phyloP scores from a whole-genome alignment of 2,888 invertebrate genomes.

The Orchesella flavescens region DNA sequence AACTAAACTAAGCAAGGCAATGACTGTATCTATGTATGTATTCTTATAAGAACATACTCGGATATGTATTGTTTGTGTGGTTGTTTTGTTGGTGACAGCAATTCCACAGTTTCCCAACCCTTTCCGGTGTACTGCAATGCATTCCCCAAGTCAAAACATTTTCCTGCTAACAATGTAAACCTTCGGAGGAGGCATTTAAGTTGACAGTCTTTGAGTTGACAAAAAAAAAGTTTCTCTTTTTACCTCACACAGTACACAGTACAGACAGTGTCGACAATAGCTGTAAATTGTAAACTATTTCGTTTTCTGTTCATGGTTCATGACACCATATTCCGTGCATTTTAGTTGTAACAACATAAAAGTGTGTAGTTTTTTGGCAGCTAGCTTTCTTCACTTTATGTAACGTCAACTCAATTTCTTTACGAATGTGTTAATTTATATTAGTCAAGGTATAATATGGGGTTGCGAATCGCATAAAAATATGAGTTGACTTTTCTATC shows the following conservation, averaged over 20 bases:
- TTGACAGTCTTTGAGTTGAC: slow-evolving; percentile 22
- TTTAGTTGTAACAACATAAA: no score
- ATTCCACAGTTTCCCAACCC: slow-evolving; percentile 15
- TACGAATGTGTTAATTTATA: no score
- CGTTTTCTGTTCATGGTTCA: neutral
- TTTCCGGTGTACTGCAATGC: slow-evolving; percentile 49
- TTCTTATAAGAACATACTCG: no score
- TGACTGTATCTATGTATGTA: no score
- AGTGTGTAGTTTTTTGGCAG: no score
- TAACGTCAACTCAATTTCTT: no score
- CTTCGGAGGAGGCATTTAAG: slow-evolving; percentile 36
- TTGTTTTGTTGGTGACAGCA: no score
- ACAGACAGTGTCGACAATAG: neutral
- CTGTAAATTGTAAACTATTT: neutral
- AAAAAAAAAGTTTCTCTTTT: slow-evolving; percentile 58
- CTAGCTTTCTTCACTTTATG: no score
- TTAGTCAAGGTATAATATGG: no score
- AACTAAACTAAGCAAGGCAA: no score
- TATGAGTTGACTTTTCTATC: no score
- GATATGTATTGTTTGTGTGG: neutral
- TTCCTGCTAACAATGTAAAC: slow-evolving; percentile 7
- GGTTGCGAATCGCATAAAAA: no score
- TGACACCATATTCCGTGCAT: neutral
- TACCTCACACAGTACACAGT: slow-evolving; percentile 20
- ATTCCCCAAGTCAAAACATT: slow-evolving; percentile 52